Percentiles rank a stretch among this genome's conserved stretches.
These are phyloP conservation scores for Chrysocyon brachyurus DNA, from an alignment of 2,797 vertebrate species.

Conservation along the genomic window DNA sequence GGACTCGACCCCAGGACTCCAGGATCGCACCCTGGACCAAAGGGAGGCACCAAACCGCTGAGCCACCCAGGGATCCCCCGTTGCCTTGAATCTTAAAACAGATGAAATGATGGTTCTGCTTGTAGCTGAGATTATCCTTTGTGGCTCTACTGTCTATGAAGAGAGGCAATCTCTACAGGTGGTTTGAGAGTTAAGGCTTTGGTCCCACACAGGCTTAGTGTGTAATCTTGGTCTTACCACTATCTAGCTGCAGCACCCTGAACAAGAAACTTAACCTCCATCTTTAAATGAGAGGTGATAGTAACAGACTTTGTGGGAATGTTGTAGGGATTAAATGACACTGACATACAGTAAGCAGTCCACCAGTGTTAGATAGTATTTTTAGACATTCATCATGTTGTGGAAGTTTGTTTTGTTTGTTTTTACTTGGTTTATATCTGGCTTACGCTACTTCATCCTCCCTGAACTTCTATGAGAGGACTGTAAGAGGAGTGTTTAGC, in stretches of 20 bases:
- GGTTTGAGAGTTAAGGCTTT: neutral
- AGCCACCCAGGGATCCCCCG: too few species aligned
- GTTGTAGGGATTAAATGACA: neutral
- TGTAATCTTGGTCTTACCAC: neutral
- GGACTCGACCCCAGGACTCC: too few species aligned
- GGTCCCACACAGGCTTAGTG: neutral
- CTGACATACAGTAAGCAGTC: neutral
- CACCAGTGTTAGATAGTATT: conserved; percentile 1
- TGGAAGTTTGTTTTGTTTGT: neutral
- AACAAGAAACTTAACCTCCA: neutral
- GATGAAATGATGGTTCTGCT: neutral
- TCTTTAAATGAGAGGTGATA: neutral
- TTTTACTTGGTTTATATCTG: neutral
- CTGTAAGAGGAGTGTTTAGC: neutral
- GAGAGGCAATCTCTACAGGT: neutral
- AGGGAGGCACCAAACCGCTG: too few species aligned
- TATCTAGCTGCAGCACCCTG: neutral
- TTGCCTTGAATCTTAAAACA: neutral
- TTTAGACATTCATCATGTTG: neutral
- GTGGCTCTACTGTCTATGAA: neutral
- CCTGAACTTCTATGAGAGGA: neutral
- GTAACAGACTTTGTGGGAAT: neutral
- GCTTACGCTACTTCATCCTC: neutral
- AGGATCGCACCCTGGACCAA: too few species aligned
- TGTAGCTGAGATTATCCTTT: neutral